These are phyloP conservation scores for Poecilia latipinna DNA, from an alignment of 2,113 vertebrate species.

Conservation along the genomic window DNA sequence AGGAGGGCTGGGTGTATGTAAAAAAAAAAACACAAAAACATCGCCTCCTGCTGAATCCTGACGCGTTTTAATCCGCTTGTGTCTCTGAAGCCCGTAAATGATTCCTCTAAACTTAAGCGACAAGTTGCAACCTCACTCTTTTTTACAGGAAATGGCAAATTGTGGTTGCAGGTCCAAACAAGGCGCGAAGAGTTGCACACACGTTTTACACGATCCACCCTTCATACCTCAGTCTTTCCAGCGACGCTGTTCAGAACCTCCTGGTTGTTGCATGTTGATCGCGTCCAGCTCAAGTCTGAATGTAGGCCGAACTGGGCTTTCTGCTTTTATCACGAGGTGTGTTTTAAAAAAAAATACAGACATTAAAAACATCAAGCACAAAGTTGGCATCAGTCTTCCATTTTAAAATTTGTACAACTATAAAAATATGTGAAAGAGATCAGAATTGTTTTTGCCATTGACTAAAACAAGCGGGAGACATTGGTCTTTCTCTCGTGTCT, in stretches of 20 bases:
- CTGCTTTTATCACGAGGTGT: neutral
- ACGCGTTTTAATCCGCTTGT: neutral
- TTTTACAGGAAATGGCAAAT: slow-evolving; percentile 31
- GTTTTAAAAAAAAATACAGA: no score
- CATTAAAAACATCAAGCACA: neutral
- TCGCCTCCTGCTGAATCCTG: slow-evolving; percentile 1
- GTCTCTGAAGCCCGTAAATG: neutral
- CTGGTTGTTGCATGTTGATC: neutral
- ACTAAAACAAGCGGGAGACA: neutral
- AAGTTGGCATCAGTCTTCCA: neutral
- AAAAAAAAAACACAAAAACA: slow-evolving; percentile 7
- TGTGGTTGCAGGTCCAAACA: slow-evolving; percentile 14
- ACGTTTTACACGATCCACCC: neutral
- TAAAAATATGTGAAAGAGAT: neutral
- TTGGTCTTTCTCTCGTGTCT: neutral
- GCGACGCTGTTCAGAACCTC: neutral
- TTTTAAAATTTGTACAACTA: neutral
- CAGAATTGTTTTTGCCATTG: neutral
- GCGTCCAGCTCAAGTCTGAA: neutral
- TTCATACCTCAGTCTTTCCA: neutral
- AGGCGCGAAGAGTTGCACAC: slow-evolving; percentile 25
- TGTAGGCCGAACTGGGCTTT: neutral
- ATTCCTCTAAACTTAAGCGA: slow-evolving; percentile 5
- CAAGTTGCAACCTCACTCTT: slow-evolving; percentile 11
- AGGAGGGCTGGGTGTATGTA: neutral